Percentiles rank a stretch among this genome's conserved stretches.
phyloP scores from a whole-genome alignment of 2,797 vertebrate species.

The Cossypha dichroa region DNA sequence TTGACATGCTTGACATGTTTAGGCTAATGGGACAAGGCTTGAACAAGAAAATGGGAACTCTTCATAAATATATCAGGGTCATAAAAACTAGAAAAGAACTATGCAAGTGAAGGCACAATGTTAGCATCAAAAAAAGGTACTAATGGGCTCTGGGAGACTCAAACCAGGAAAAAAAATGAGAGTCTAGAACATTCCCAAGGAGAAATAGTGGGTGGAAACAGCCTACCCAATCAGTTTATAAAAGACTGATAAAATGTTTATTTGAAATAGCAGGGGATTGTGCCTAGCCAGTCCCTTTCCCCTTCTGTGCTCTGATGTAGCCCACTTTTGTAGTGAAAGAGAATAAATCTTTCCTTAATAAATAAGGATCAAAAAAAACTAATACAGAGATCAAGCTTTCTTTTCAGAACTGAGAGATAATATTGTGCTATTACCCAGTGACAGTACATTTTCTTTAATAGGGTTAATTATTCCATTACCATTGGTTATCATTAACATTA shows the following conservation, averaged over 20 bases:
- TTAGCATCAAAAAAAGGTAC: not conserved
- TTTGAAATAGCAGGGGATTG: not conserved
- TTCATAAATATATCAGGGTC: not conserved
- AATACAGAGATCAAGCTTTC: not conserved
- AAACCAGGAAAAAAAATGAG: not conserved
- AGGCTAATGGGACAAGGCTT: not conserved
- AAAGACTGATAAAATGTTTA: not conserved
- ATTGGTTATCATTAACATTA: not conserved
- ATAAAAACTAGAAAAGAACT: not conserved
- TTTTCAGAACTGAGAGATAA: not conserved
- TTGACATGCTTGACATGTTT: not conserved
- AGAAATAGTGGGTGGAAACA: not conserved
- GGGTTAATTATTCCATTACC: slow-evolving; percentile 25
- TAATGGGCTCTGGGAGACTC: not conserved
- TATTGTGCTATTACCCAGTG: not conserved
- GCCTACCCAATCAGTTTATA: not conserved
- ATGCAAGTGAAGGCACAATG: not conserved
- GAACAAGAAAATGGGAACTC: not conserved
- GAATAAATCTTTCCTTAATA: not conserved
- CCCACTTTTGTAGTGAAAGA: not conserved
- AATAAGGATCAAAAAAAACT: not conserved
- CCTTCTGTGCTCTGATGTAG: not conserved
- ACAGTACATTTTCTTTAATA: slow-evolving; percentile 6
- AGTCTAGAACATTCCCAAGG: not conserved
- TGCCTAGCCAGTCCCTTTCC: not conserved